Percentiles rank a stretch among this genome's conserved stretches.
phyloP scores from a whole-genome alignment of 1,140 invertebrate species.

The Paramacrobiotus metropolitanus region DNA sequence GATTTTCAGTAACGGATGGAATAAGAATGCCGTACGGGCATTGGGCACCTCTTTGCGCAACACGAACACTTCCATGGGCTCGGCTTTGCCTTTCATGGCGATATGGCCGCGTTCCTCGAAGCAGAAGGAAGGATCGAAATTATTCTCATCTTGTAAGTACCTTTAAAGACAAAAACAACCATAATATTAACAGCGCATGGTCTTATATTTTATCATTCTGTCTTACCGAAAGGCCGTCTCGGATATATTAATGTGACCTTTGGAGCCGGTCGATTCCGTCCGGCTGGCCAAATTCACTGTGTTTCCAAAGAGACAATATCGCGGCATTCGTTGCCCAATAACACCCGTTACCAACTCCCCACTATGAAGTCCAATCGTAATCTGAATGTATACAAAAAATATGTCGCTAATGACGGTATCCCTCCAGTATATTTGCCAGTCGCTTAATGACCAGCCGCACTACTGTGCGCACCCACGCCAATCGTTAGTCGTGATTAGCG shows the following conservation, averaged over 20 bases:
- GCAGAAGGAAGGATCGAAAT: slow-evolving; percentile 58
- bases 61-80: slow-evolving; percentile 86
- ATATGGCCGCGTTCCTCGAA: slow-evolving; percentile 66
- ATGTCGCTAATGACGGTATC: background rate
- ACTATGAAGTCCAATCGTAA: slow-evolving; percentile 84
- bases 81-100: slow-evolving; percentile 76
- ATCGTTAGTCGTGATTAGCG: no score
- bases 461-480: no score
- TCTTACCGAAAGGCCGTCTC: slow-evolving; percentile 79
- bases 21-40: background rate
- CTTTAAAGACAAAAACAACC: no score
- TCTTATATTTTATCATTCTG: no score
- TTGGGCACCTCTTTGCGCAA: slow-evolving; percentile 22
- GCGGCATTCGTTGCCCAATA: slow-evolving; percentile 81
- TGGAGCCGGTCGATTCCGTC: slow-evolving; percentile 75
- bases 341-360: slow-evolving; percentile 88
- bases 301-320: slow-evolving; percentile 91
- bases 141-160: slow-evolving; percentile 50
- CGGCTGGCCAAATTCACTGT: slow-evolving; percentile 83
- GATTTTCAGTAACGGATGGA: background rate
- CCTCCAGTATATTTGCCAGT: no score
- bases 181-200: no score
- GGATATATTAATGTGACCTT: slow-evolving; percentile 75
- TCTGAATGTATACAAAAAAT: slow-evolving; percentile 28
- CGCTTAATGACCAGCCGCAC: no score